Percentiles rank a stretch among this genome's conserved stretches.
These are phyloP conservation scores for Dolichomitus sp. DNA, from an alignment of 2,888 invertebrate species.

Conservation along the genomic window DNA sequence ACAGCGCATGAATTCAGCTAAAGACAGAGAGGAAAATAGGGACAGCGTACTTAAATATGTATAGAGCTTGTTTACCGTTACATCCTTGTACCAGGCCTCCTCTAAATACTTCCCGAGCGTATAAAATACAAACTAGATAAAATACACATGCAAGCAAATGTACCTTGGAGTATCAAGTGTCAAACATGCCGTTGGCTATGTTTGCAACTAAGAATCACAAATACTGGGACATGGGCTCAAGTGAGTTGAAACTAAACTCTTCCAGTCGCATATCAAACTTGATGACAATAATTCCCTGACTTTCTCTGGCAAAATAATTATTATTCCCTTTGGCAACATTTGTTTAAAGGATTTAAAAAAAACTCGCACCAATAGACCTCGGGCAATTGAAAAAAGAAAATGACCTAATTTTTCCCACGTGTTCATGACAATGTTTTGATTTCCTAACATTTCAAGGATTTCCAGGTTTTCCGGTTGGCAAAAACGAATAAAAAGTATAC, in stretches of 20 bases:
- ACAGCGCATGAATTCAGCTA: conserved; percentile 14
- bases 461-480: not conserved
- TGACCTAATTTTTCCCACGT: too few relatives aligned
- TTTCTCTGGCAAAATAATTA: too few relatives aligned
- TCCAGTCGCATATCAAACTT: too few relatives aligned
- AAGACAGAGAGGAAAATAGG: not conserved
- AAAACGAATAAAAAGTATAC: not conserved
- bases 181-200: conserved; percentile 14
- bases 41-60: conserved; percentile 9
- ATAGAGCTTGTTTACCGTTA: conserved; percentile 54
- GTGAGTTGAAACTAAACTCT: too few relatives aligned
- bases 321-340: too few relatives aligned
- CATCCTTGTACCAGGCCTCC: conserved; percentile 26
- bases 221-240: not conserved
- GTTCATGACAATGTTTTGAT: too few relatives aligned
- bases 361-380: too few relatives aligned
- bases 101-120: conserved; percentile 9
- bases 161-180: conserved; percentile 23
- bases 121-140: conserved; percentile 9
- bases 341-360: too few relatives aligned
- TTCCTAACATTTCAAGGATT: too few relatives aligned
- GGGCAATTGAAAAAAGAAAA: too few relatives aligned
- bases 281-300: not conserved
- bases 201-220: not conserved
- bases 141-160: conserved; percentile 1